A percentile compares a stretch with the other conserved stretches of the same genome.
phyloP scores from a whole-genome alignment of 1,140 invertebrate genomes.

The Platyscapa corneri region DNA sequence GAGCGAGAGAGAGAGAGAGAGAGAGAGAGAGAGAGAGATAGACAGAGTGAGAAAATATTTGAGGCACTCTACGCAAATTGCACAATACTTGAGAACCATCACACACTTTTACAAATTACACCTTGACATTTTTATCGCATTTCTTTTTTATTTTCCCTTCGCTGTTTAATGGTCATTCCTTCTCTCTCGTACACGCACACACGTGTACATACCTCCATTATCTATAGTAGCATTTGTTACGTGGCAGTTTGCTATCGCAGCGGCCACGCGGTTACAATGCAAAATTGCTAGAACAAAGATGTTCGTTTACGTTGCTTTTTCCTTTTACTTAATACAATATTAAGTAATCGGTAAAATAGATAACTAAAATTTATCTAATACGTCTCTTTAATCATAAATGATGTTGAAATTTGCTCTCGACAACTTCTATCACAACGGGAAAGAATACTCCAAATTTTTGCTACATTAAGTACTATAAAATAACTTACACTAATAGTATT shows the following conservation, averaged over 20 bases:
- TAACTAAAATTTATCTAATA: not conserved
- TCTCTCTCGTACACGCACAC: not conserved
- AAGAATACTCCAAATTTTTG: not conserved
- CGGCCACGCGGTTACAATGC: not conserved
- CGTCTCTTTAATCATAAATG: constrained; percentile 12
- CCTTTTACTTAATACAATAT: not conserved
- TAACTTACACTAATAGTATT: not conserved
- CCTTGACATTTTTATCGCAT: constrained; percentile 55
- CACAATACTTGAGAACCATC: constrained; percentile 2
- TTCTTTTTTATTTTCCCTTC: constrained; percentile 44
- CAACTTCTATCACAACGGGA: not conserved
- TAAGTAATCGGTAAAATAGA: constrained; percentile 22
- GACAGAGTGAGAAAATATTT: not conserved
- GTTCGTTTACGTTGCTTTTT: not conserved
- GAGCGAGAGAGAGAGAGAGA: not conserved
- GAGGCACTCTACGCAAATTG: not conserved
- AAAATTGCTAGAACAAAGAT: not conserved
- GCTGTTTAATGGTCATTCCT: not conserved
- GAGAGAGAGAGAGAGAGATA: not conserved
- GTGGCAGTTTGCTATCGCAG: not conserved
- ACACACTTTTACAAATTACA: constrained; percentile 39
- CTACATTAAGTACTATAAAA: constrained; percentile 12
- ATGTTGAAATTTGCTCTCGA: not conserved
- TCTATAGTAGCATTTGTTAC: constrained; percentile 28
- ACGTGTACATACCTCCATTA: not conserved